Evolutionary conservation across 2,113 vertebrate genomes (phyloP).

Genomic region (Heptranchias perlo): DNA sequence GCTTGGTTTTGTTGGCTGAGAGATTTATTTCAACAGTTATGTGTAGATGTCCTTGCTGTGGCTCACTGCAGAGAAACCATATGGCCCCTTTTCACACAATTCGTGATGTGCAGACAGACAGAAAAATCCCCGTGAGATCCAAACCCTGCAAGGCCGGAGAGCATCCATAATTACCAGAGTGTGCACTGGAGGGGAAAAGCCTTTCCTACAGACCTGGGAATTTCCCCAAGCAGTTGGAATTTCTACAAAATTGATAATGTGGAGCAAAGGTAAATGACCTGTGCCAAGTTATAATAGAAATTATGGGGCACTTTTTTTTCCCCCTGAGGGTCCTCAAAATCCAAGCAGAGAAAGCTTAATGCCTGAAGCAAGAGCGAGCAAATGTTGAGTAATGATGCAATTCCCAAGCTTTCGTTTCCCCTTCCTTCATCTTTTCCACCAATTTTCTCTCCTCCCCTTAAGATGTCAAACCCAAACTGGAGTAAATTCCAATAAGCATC

Average conservation of each 20-base stretch:
- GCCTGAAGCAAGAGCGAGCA: not conserved
- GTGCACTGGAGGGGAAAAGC: not conserved
- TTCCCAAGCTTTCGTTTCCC: not conserved
- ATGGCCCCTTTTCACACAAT: conserved; percentile 2
- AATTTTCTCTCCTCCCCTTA: not conserved
- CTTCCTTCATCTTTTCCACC: not conserved
- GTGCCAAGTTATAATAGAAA: not conserved
- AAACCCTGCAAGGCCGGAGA: not conserved
- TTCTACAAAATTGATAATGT: not conserved
- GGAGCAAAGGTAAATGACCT: not conserved
- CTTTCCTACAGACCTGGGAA: not conserved
- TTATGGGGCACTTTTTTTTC: not conserved
- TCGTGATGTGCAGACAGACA: not conserved
- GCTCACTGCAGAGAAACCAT: not conserved
- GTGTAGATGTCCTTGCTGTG: not conserved
- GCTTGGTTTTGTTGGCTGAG: not conserved
- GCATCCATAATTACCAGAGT: not conserved
- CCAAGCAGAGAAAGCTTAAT: not conserved
- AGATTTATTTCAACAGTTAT: not conserved
- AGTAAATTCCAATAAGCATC: not conserved
- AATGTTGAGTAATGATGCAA: not conserved
- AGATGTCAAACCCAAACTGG: too few species aligned
- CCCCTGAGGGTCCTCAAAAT: not conserved
- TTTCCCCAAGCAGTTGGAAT: not conserved
- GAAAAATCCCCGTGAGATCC: not conserved